Evolutionary conservation across 2,888 invertebrate species (phyloP).

Genomic region (Halictus ligatus): DNA sequence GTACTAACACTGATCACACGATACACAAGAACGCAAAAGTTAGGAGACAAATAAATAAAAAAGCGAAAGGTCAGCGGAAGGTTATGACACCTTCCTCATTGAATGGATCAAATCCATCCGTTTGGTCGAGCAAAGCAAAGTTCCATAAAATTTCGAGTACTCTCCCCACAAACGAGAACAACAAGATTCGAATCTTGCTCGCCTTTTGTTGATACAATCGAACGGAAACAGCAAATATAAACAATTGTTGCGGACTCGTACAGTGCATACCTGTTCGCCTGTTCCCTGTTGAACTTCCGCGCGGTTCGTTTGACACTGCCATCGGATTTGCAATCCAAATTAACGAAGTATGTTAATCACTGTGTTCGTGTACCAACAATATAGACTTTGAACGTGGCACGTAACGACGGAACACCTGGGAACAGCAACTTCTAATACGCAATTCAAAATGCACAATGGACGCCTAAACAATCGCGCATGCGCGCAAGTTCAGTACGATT

Average conservation of each 20-base stretch:
- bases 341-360: slow-evolving; percentile 66
- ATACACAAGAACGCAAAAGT: neutral
- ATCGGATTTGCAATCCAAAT: slow-evolving; percentile 72
- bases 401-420: neutral
- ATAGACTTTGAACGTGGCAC: slow-evolving; percentile 6
- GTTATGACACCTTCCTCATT: neutral
- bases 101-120: neutral
- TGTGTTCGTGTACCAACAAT: neutral
- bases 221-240: slow-evolving; percentile 46
- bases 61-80: neutral
- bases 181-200: slow-evolving; percentile 42
- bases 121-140: neutral
- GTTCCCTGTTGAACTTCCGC: slow-evolving; percentile 45
- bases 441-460: neutral
- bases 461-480: neutral
- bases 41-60: neutral
- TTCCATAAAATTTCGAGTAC: neutral
- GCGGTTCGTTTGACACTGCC: slow-evolving; percentile 28
- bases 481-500: neutral
- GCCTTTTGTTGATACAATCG: slow-evolving; percentile 43
- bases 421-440: neutral
- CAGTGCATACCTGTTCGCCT: slow-evolving; percentile 26
- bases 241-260: slow-evolving; percentile 40
- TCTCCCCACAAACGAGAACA: neutral
- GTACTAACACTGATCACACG: neutral